Evolutionary conservation across 2,797 vertebrate genomes (phyloP), one percentile per base, ranked within the genome.

Genomic region (Notolepis coatsorum): DNA sequence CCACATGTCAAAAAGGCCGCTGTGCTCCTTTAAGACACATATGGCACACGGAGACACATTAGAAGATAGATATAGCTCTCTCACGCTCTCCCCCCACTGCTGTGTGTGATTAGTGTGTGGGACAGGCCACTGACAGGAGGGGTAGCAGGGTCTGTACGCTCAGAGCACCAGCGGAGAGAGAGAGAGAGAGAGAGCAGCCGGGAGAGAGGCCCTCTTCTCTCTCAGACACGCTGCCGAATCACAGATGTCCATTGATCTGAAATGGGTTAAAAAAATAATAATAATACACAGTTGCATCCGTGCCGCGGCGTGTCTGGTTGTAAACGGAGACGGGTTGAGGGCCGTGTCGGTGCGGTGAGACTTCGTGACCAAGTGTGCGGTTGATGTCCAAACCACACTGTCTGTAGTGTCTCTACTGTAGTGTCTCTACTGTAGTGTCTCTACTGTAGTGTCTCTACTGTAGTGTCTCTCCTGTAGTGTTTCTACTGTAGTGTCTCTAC

Each of bases 91-190:
- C 57, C 60, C 43, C 49, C 0, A 15, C 8, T n/a, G n/a, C n/a
- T 64, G 76, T 69, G 79, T 77, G 74, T 80, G 72, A 82, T 84
- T 80, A 68, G 60, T 52, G 67, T 72, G 64, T 74, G 71, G 57
- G 42, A 79, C 48, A 31, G 60, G 76, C 72, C 66, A 68, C 70
- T 73, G 74, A 73, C 81, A 75, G n/a, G n/a, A n/a, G n/a, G n/a
- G n/a, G n/a, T n/a, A n/a, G n/a, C n/a, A n/a, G n/a, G 65, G 57
- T 75, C 66, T 63, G 43, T 70, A 70, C 65, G 73, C 73, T 61
- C 55, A 78, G 66, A 70, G 48, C 45, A 42, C 30, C 63, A 65
- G 39, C 21, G 3, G 20, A 24, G 20, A 24, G 1, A 1, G 53
- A 41, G 61, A 27, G 39, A 56, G 49, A 49, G 41, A 37, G 52